phyloP scores from a whole-genome alignment of 2,888 invertebrate genomes.

The Hemistola chrysoprasaria region DNA sequence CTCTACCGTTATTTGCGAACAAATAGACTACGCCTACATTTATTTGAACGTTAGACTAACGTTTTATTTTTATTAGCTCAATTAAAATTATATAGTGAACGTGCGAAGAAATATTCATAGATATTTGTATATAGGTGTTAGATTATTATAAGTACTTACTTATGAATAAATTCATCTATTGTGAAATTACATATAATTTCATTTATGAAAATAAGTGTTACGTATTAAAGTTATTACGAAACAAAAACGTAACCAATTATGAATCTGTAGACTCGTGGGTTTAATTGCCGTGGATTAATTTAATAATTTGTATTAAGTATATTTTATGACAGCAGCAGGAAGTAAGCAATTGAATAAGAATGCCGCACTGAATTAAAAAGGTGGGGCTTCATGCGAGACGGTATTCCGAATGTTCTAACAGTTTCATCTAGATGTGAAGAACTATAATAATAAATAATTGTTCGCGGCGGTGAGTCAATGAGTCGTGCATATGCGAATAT shows the following conservation, averaged over 20 bases:
- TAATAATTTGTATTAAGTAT: no score
- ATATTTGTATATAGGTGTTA: no score
- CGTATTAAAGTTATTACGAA: slow-evolving; percentile 12
- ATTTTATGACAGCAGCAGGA: not conserved
- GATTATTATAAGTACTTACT: no score
- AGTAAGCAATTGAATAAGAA: not conserved
- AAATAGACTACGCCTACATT: slow-evolving; percentile 22
- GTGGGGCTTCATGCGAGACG: slow-evolving; percentile 26
- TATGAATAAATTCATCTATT: no score
- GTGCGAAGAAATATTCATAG: no score
- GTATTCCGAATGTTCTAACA: slow-evolving; percentile 29
- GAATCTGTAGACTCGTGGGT: no score
- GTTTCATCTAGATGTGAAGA: slow-evolving; percentile 28
- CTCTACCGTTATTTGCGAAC: slow-evolving; percentile 40
- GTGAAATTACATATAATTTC: not conserved
- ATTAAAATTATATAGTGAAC: no score
- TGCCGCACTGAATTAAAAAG: slow-evolving; percentile 4
- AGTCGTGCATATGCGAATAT: slow-evolving; percentile 10
- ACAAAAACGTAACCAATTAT: no score
- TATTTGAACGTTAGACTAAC: slow-evolving; percentile 6
- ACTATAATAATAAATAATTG: slow-evolving; percentile 29
- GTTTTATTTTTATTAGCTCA: slow-evolving; percentile 12
- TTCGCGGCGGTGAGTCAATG: slow-evolving; percentile 12
- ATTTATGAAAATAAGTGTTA: slow-evolving; percentile 1
- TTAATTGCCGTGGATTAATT: no score